Evolutionary conservation across 2,113 vertebrate genomes (phyloP).

Genomic region (Daubentonia madagascariensis): DNA sequence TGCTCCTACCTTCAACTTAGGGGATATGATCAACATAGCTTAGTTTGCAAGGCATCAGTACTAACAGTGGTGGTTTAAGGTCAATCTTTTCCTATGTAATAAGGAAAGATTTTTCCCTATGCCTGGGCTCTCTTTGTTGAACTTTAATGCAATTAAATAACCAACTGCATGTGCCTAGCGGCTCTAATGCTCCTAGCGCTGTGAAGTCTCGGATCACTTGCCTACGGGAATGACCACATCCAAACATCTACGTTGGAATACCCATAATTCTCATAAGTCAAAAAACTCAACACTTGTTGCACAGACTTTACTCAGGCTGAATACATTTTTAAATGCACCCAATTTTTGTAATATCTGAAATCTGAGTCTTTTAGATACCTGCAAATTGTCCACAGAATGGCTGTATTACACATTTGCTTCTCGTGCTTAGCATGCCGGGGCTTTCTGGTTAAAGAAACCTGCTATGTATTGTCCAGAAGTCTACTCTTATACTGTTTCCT

Average conservation of each 20-base stretch:
- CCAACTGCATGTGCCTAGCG: neutral
- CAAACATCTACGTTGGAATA: neutral
- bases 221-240: neutral
- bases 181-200: neutral
- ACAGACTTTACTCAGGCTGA: neutral
- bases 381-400: neutral
- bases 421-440: too few species aligned
- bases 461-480: neutral
- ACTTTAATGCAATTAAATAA: neutral
- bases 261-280: neutral
- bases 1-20: neutral
- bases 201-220: fast-evolving
- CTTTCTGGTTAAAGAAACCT: neutral
- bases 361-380: neutral
- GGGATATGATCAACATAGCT: too few species aligned
- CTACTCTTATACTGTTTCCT: neutral
- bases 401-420: neutral
- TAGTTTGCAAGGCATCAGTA: neutral
- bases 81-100: neutral
- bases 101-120: neutral
- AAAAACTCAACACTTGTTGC: neutral
- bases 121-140: neutral
- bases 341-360: neutral
- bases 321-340: neutral
- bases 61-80: neutral